These are phyloP conservation scores for Peromyscus eremicus DNA, from an alignment of 2,797 vertebrate species.

Conservation along the genomic window DNA sequence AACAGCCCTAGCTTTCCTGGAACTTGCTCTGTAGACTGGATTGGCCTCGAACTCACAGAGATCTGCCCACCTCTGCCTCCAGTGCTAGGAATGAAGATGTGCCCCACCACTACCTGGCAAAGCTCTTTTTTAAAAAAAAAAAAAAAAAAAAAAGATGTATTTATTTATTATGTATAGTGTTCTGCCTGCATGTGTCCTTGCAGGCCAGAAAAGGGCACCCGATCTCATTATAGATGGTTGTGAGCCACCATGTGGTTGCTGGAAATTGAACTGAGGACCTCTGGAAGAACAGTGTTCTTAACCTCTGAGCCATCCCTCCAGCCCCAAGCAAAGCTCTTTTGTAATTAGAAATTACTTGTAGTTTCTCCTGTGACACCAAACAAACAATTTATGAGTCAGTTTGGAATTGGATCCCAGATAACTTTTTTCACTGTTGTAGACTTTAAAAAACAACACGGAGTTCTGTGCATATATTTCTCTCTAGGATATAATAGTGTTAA, in stretches of 20 bases:
- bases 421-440: background rate
- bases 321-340: background rate
- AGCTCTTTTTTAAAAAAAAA: no score
- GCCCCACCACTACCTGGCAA: background rate
- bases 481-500: constrained; percentile 8
- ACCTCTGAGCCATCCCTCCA: no score
- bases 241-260: no score
- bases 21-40: background rate
- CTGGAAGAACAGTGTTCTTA: no score
- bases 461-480: background rate
- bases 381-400: background rate
- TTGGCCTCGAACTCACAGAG: background rate
- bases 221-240: no score
- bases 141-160: no score
- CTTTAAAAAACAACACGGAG: background rate
- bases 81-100: background rate
- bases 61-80: background rate
- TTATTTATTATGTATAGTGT: no score
- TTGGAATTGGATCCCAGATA: constrained; percentile 26
- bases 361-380: background rate
- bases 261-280: no score
- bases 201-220: no score
- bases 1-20: background rate
- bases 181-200: no score
- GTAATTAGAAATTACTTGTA: background rate